Evolutionary conservation across 2,888 invertebrate species (phyloP).

Genomic region (Octonoba sinensis): DNA sequence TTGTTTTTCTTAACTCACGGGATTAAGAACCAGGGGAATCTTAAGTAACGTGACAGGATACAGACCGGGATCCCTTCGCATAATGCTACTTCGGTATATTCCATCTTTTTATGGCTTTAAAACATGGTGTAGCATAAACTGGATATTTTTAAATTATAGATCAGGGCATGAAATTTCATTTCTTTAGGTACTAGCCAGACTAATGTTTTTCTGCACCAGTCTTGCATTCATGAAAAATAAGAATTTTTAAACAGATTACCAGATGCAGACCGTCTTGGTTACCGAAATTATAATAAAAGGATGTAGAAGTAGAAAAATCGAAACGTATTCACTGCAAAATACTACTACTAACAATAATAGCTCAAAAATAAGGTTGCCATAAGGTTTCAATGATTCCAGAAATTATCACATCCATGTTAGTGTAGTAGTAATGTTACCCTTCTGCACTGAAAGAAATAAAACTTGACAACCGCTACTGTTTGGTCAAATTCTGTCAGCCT

Average conservation of each 20-base stretch:
- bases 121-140: too few species aligned
- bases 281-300: not conserved
- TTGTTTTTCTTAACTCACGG: too few species aligned
- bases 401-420: not conserved
- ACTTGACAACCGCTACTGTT: not conserved
- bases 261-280: not conserved
- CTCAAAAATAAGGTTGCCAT: slow-evolving; percentile 1
- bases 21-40: too few species aligned
- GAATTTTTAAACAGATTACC: too few species aligned
- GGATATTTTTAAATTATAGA: too few species aligned
- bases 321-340: not conserved
- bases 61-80: too few species aligned
- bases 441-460: not conserved
- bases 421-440: not conserved
- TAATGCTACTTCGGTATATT: too few species aligned
- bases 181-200: not conserved
- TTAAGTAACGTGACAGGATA: too few species aligned
- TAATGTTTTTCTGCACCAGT: not conserved
- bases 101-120: too few species aligned
- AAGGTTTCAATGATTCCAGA: not conserved
- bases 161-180: too few species aligned
- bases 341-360: not conserved
- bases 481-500: not conserved
- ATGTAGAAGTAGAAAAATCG: not conserved
- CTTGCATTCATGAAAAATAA: too few species aligned